These are phyloP conservation scores for Didymodactylos carnosus DNA, from an alignment of 2,888 invertebrate species.

Conservation along the genomic window DNA sequence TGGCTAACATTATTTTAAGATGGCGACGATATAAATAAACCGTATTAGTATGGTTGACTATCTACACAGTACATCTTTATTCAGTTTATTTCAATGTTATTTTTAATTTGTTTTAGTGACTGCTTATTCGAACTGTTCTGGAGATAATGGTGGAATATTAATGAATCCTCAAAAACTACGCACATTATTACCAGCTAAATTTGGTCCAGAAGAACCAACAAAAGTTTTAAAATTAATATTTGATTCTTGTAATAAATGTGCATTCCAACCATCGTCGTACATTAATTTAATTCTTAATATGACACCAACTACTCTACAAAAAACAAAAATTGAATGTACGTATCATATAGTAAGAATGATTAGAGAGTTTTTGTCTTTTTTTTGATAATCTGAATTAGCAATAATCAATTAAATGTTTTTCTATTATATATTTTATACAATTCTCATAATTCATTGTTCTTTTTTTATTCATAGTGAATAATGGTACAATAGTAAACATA, in stretches of 20 bases:
- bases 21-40: too few relatives aligned
- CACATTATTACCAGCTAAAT: constrained; percentile 38
- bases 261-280: constrained; percentile 40
- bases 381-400: too few relatives aligned
- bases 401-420: too few relatives aligned
- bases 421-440: too few relatives aligned
- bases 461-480: background rate
- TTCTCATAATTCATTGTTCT: too few relatives aligned
- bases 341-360: too few relatives aligned
- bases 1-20: too few relatives aligned
- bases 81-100: too few relatives aligned
- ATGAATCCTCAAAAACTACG: constrained; percentile 40
- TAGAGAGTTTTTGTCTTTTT: too few relatives aligned
- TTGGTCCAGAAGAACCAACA: constrained; percentile 40
- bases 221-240: constrained; percentile 40
- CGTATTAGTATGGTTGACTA: too few relatives aligned
- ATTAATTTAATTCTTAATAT: constrained; percentile 34
- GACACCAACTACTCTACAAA: background rate
- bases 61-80: too few relatives aligned
- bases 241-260: constrained; percentile 42
- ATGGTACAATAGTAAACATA: background rate
- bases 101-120: constrained; percentile 32
- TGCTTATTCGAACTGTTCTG: constrained; percentile 41
- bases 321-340: background rate
- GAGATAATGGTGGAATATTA: constrained; percentile 40